Percentiles rank a stretch among this genome's conserved stretches.
Conservation (phyloP, 2,113 vertebrate genomes). For the Mionectes macconnelli region DNA sequence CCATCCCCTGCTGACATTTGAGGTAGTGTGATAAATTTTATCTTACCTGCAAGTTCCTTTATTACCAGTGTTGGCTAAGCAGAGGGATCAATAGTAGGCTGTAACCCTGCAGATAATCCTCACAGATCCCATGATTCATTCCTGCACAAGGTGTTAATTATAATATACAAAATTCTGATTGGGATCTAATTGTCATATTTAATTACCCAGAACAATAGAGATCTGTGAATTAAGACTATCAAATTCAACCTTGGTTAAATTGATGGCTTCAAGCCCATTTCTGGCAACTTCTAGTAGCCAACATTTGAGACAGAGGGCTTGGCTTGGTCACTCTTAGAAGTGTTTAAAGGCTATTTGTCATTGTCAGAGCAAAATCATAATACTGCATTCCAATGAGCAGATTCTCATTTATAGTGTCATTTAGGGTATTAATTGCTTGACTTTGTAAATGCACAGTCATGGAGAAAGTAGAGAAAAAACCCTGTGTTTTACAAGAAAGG, state of each 20-base stretch:
- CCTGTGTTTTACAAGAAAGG: background rate
- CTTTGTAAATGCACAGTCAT: background rate
- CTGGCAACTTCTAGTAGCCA: background rate
- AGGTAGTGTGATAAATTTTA: slow-evolving; percentile 2
- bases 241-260: background rate
- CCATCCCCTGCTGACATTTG: slow-evolving; percentile 4
- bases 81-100: background rate
- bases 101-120: background rate
- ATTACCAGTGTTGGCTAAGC: background rate
- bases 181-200: background rate
- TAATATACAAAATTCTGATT: background rate
- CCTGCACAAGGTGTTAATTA: background rate
- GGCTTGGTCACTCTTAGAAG: background rate
- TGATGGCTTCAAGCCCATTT: background rate
- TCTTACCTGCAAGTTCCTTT: background rate
- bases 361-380: background rate
- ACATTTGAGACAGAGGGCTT: background rate
- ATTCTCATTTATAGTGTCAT: background rate
- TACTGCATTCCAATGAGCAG: background rate
- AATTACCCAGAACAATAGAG: background rate
- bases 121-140: background rate
- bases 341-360: background rate
- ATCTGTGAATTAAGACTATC: background rate
- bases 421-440: background rate
- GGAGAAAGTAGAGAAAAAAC: background rate